These are phyloP conservation scores for Aspidiotus destructor DNA, from an alignment of 2,888 invertebrate species.

Conservation along the genomic window DNA sequence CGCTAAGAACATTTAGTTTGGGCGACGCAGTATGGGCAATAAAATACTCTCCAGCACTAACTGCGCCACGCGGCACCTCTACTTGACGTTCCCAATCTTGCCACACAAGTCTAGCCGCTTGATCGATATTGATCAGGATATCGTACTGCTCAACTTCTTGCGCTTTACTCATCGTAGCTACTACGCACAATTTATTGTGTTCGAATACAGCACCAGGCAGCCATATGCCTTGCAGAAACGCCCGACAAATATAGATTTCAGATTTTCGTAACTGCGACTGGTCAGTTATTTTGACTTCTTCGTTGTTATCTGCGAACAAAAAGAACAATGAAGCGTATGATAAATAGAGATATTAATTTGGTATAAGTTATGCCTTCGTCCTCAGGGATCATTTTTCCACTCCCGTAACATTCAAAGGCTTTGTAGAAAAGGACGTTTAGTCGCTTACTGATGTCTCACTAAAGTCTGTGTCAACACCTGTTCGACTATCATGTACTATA, in stretches of 20 bases:
- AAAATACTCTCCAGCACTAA: constrained; percentile 49
- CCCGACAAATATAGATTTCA: constrained; percentile 25
- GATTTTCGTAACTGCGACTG: background rate
- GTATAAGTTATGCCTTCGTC: no score
- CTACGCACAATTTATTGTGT: background rate
- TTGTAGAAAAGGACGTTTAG: no score
- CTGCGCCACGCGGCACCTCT: constrained; percentile 57
- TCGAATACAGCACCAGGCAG: constrained; percentile 22
- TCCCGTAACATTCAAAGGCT: no score
- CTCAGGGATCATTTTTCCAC: no score
- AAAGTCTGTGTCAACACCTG: no score
- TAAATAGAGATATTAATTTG: no score
- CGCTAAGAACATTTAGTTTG: constrained; percentile 12
- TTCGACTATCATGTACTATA: no score
- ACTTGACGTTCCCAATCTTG: constrained; percentile 60
- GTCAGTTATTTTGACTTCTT: constrained; percentile 9
- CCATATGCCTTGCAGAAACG: constrained; percentile 9
- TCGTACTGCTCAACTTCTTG: constrained; percentile 37
- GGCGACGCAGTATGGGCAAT: constrained; percentile 42
- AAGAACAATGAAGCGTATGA: background rate
- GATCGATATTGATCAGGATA: constrained; percentile 63
- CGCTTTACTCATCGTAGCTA: constrained; percentile 35
- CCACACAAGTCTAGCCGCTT: constrained; percentile 67
- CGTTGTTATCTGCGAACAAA: constrained; percentile 3
- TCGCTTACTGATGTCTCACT: no score